Evolutionary conservation across 2,888 invertebrate species (phyloP), one percentile per base, ranked within the genome.

Genomic region (Morpho achilles): DNA sequence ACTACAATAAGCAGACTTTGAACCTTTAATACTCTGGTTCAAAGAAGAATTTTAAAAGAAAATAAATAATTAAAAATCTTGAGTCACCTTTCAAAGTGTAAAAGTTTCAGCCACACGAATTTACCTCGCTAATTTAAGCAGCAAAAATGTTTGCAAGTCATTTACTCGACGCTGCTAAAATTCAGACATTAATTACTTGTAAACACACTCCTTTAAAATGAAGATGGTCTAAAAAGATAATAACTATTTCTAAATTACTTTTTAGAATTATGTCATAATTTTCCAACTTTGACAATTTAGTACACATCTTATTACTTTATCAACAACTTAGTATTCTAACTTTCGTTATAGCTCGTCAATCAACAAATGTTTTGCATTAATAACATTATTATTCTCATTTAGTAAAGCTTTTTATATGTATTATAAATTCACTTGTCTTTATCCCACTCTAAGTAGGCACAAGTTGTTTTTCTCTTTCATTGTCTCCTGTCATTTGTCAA

Each of bases 41-140:
- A 16, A 16, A 16, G 16, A 32, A 43, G 39, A 10, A 32, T 8
- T 52, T 52, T 7, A 39, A 58, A 58, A 58, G 46, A 56, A 60
- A 66, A 61, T 32, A 53, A 58, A 64, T 63, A 67, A 67, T 67
- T 64, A 67, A 64, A 67, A 69, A 67, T 67, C 64, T 67, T 43
- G 59, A 56, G 54, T 43, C 58, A 64, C 66, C 53, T 69, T 65
- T 23, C 50, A 59, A 62, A 62, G 61, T 66, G 63, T 64, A 62
- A 64, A 68, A 69, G 65, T 69, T 69, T 57, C 32, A 60, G 56
- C 62, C 65, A 66, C 65, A 68, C 65, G 61, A 67, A 66, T 67
- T 64, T 63, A 68, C 63, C 64, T 61, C 59, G 63, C 64, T 69
- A 68, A 71, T 69, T 70, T 69, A 63, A 65, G 65, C 66, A 66